These are phyloP conservation scores for Misgurnus anguillicaudatus DNA, from an alignment of 2,113 vertebrate genomes.

Conservation along the genomic window DNA sequence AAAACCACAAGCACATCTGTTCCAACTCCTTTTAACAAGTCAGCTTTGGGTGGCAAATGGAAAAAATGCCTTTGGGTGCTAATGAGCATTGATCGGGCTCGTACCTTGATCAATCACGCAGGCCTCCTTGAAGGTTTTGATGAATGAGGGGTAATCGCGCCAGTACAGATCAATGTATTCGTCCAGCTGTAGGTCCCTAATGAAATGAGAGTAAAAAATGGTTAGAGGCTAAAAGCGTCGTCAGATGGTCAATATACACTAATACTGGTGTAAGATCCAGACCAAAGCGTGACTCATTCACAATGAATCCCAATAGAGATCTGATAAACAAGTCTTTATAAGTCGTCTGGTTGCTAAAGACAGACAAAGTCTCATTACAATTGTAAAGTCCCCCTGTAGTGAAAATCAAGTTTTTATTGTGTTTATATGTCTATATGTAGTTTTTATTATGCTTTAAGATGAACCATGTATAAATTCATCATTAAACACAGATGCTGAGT, in stretches of 20 bases:
- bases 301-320: neutral
- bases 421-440: too few relatives aligned
- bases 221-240: conserved; percentile 26
- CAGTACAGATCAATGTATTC: conserved; percentile 93
- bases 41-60: conserved; percentile 24
- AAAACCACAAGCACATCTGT: neutral
- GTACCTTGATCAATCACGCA: conserved; percentile 88
- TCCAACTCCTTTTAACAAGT: neutral
- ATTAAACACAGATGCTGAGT: too few relatives aligned
- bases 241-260: conserved; percentile 63
- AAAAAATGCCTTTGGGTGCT: conserved; percentile 33
- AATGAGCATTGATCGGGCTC: conserved; percentile 57
- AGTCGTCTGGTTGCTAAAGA: too few relatives aligned
- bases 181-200: conserved; percentile 89
- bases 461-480: too few relatives aligned
- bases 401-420: neutral
- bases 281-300: conserved; percentile 14
- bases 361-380: neutral
- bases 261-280: conserved; percentile 36
- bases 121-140: conserved; percentile 81
- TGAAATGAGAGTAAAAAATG: conserved; percentile 52
- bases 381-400: neutral
- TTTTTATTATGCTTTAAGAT: too few relatives aligned
- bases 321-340: neutral
- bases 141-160: conserved; percentile 89